phyloP scores from a whole-genome alignment of 2,888 invertebrate species.

The Altica lythri region DNA sequence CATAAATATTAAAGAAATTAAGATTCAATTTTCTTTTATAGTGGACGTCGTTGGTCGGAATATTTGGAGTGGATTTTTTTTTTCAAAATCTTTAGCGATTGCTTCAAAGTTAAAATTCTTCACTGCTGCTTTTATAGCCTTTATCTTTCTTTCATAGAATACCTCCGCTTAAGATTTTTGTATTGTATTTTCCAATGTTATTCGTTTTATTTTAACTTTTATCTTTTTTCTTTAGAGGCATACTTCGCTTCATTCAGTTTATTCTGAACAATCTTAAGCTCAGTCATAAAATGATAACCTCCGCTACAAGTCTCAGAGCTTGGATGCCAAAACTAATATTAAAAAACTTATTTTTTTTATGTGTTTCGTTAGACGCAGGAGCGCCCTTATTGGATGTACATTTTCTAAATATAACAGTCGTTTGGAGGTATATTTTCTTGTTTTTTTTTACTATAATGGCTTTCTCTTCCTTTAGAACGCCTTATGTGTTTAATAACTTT shows the following conservation, averaged over 20 bases:
- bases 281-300: conserved; percentile 18
- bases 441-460: conserved; percentile 6
- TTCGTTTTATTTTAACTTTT: conserved; percentile 9
- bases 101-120: conserved; percentile 13
- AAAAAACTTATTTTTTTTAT: conserved; percentile 19
- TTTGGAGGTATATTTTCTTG: not conserved
- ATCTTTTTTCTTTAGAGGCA: no score
- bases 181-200: conserved; percentile 15
- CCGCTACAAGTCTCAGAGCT: conserved; percentile 13
- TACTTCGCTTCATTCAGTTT: no score
- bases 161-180: conserved; percentile 19
- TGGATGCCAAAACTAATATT: conserved; percentile 16
- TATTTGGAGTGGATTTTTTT: no score
- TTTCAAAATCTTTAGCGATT: no score
- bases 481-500: not conserved
- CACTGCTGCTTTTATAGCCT: conserved; percentile 14
- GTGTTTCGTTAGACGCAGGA: conserved; percentile 17
- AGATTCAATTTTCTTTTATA: conserved; percentile 12
- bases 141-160: conserved; percentile 23
- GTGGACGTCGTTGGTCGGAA: conserved; percentile 15
- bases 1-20: conserved; percentile 16
- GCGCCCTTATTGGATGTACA: not conserved
- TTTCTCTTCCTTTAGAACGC: conserved; percentile 10
- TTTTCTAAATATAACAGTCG: conserved; percentile 4
- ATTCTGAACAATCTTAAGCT: no score